Percentiles rank a stretch among this genome's conserved stretches.
phyloP scores from a whole-genome alignment of 1,140 invertebrate genomes.

The Lucilia cuprina region DNA sequence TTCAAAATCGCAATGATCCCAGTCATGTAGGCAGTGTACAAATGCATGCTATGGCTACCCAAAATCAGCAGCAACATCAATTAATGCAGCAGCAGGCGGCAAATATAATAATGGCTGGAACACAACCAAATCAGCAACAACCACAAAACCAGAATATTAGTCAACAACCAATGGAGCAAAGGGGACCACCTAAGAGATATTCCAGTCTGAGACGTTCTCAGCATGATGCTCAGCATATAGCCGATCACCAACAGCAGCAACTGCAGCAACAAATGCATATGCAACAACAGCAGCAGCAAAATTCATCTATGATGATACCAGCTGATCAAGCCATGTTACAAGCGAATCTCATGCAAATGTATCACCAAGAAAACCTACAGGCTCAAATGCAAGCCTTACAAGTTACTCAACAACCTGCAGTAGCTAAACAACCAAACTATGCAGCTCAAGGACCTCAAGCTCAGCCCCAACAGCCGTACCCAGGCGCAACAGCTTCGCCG shows the following conservation, averaged over 20 bases:
- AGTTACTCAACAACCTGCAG: slow-evolving; percentile 38
- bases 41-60: slow-evolving; percentile 56
- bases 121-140: slow-evolving; percentile 59
- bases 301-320: slow-evolving; percentile 47
- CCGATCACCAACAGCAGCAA: slow-evolving; percentile 51
- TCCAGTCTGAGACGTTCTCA: slow-evolving; percentile 73
- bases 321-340: slow-evolving; percentile 56
- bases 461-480: slow-evolving; percentile 32
- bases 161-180: slow-evolving; percentile 62
- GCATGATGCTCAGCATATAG: slow-evolving; percentile 57
- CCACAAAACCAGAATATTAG: slow-evolving; percentile 44
- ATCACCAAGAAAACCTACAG: slow-evolving; percentile 58
- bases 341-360: slow-evolving; percentile 54
- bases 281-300: slow-evolving; percentile 46
- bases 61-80: slow-evolving; percentile 49
- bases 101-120: slow-evolving; percentile 28
- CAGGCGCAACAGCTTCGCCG: background rate
- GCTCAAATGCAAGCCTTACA: slow-evolving; percentile 56
- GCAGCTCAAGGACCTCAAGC: slow-evolving; percentile 34
- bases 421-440: slow-evolving; percentile 41
- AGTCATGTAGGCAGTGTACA: slow-evolving; percentile 60
- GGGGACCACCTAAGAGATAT: slow-evolving; percentile 72
- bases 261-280: slow-evolving; percentile 46
- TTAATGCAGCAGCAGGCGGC: slow-evolving; percentile 49
- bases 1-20: slow-evolving; percentile 59